Conservation (phyloP, 64 coral and sea anemone genomes). For the Trachythela sp. region DNA sequence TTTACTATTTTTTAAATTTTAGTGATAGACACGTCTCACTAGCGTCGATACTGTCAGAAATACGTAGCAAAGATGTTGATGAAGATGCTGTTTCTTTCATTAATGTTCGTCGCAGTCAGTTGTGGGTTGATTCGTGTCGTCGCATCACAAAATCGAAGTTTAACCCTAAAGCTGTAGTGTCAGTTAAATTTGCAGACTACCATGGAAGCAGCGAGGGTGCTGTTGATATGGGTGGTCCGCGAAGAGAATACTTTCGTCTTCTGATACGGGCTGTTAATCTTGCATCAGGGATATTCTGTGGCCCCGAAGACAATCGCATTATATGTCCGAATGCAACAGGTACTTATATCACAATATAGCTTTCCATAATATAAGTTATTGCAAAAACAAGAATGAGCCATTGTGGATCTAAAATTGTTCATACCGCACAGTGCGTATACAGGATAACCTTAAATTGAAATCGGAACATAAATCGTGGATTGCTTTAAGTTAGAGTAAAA, state of each 20-base stretch:
- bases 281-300: background rate
- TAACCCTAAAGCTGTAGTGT: slow-evolving; percentile 16
- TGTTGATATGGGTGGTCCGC: slow-evolving; percentile 1
- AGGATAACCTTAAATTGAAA: too few relatives aligned
- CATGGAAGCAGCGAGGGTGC: slow-evolving; percentile 4
- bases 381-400: too few relatives aligned
- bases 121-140: background rate
- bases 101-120: background rate
- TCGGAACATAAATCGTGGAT: too few relatives aligned
- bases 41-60: background rate
- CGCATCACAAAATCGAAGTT: slow-evolving; percentile 5
- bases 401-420: background rate
- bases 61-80: background rate
- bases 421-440: background rate
- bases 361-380: too few relatives aligned
- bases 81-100: background rate
- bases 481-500: too few relatives aligned
- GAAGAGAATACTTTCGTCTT: background rate
- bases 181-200: background rate
- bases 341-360: background rate
- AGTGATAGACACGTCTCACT: background rate
- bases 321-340: background rate
- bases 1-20: background rate
- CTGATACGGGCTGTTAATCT: background rate
- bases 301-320: slow-evolving; percentile 6